Evolutionary conservation across 2,797 vertebrate species (phyloP).

Genomic region (Paguma larvata): DNA sequence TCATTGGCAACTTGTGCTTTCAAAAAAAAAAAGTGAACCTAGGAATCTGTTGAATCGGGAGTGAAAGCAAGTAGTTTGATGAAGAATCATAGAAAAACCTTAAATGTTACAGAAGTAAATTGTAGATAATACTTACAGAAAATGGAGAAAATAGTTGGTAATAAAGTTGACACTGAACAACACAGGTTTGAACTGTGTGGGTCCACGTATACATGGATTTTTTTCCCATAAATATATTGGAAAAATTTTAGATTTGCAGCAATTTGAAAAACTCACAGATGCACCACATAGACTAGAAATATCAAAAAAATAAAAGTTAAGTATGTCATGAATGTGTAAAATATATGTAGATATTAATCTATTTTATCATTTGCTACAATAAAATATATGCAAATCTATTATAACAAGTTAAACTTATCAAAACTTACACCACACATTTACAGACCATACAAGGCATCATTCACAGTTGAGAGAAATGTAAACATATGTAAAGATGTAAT

Average conservation of each 20-base stretch:
- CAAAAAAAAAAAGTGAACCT: constrained; percentile 23
- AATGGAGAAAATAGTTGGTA: neutral
- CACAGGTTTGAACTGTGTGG: neutral
- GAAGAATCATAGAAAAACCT: neutral
- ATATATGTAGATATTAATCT: neutral
- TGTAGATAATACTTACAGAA: constrained; percentile 2
- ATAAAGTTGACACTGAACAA: neutral
- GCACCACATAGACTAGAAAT: neutral
- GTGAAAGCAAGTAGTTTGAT: constrained; percentile 12
- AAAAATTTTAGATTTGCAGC: neutral
- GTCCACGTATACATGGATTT: neutral
- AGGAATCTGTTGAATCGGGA: neutral
- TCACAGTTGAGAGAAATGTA: neutral
- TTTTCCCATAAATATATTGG: neutral
- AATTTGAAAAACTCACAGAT: neutral
- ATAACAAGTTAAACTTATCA: neutral
- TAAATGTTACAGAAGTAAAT: constrained; percentile 7
- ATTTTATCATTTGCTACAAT: neutral
- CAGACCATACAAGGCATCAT: neutral
- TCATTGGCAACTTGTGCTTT: neutral
- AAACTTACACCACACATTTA: neutral
- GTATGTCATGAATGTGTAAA: neutral
- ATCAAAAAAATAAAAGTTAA: neutral
- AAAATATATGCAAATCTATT: neutral
- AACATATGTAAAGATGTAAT: neutral